phyloP scores from a whole-genome alignment of 1,140 invertebrate genomes.

The Drosophila burlai region DNA sequence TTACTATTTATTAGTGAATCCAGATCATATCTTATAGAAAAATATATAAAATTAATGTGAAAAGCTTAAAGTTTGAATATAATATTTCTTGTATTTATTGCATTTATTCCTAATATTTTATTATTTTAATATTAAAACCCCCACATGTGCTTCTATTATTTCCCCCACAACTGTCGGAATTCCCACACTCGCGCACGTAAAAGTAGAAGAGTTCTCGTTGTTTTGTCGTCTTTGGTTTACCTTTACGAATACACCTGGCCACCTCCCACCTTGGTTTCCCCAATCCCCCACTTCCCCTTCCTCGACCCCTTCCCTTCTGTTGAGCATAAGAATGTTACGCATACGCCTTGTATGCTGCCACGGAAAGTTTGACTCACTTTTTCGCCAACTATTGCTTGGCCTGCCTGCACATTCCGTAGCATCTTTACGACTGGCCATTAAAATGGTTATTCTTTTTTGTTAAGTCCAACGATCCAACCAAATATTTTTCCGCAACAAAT shows the following conservation, averaged over 20 bases:
- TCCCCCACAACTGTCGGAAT: slow-evolving; percentile 18
- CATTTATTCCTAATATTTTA: not conserved
- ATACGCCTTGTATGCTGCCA: slow-evolving; percentile 42
- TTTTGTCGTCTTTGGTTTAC: slow-evolving; percentile 53
- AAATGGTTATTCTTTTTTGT: slow-evolving; percentile 17
- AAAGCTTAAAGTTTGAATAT: not conserved
- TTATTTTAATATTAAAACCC: not conserved
- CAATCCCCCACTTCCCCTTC: not conserved
- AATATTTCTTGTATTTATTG: no score
- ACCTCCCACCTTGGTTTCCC: slow-evolving; percentile 31
- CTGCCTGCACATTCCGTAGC: slow-evolving; percentile 28
- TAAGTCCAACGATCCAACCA: not conserved
- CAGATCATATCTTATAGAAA: not conserved
- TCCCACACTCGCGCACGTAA: slow-evolving; percentile 24
- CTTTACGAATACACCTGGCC: slow-evolving; percentile 34
- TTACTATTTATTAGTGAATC: not conserved
- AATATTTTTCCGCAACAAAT: not conserved
- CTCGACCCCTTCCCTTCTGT: not conserved
- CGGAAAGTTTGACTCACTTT: slow-evolving; percentile 39
- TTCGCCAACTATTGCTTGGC: slow-evolving; percentile 16
- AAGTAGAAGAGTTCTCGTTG: slow-evolving; percentile 46
- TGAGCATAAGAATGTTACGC: slow-evolving; percentile 50
- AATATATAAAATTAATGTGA: no score
- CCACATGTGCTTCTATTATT: not conserved
- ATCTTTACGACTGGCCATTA: slow-evolving; percentile 38